Percentiles rank a stretch among this genome's conserved stretches.
phyloP scores from a whole-genome alignment of 2,888 invertebrate genomes.

The Watsonalla binaria region DNA sequence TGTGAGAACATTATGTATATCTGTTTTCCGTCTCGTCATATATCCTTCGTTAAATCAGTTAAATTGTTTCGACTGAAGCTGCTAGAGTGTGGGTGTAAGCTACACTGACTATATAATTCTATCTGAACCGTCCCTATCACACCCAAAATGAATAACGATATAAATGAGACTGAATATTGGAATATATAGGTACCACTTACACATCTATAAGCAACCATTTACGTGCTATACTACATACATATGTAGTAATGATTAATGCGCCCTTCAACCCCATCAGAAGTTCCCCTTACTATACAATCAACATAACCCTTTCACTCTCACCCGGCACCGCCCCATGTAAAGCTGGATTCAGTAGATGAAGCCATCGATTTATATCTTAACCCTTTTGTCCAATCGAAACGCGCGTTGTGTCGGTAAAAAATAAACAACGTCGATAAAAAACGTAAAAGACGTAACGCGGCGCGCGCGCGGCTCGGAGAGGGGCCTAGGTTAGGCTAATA shows the following conservation, averaged over 20 bases:
- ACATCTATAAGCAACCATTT: too few species aligned
- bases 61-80: too few species aligned
- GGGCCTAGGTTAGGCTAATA: conserved; percentile 47
- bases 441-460: conserved; percentile 61
- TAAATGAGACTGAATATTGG: too few species aligned
- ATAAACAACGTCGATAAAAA: conserved; percentile 61
- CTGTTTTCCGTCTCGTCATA: too few species aligned
- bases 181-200: too few species aligned
- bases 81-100: too few species aligned
- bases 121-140: too few species aligned
- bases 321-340: conserved; percentile 49
- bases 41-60: too few species aligned
- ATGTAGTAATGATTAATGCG: conserved; percentile 29
- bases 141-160: too few species aligned
- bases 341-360: conserved; percentile 24
- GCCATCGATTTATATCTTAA: conserved; percentile 60
- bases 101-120: too few species aligned
- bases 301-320: conserved; percentile 60
- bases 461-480: conserved; percentile 51
- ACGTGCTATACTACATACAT: conserved; percentile 9
- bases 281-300: conserved; percentile 42
- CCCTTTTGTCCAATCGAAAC: conserved; percentile 69
- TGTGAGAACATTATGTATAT: too few species aligned
- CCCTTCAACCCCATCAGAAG: conserved; percentile 42
- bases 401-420: conserved; percentile 48